Conservation (phyloP, 2,113 vertebrate species). For the Odocoileus virginianus region DNA sequence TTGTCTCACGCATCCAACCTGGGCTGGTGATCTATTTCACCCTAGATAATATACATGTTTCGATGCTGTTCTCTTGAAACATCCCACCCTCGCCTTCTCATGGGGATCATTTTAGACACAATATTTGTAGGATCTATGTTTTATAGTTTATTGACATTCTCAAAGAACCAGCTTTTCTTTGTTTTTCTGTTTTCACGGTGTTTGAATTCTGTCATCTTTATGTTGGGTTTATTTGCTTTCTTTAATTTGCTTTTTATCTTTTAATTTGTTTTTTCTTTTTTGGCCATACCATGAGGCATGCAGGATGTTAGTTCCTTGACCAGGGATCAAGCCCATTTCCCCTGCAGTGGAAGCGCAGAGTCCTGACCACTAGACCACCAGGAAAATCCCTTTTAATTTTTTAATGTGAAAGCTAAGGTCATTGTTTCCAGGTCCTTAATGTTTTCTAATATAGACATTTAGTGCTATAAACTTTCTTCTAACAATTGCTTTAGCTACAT, state of each 20-base stretch:
- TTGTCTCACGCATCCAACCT: too few species aligned
- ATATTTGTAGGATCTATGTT: background rate
- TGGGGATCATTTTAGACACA: background rate
- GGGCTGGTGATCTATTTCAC: too few species aligned
- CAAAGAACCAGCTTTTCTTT: background rate
- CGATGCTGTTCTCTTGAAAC: too few species aligned
- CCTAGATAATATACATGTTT: too few species aligned
- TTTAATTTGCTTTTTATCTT: background rate
- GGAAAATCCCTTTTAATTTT: background rate
- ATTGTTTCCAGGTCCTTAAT: background rate
- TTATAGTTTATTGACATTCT: background rate
- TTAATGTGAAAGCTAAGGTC: background rate
- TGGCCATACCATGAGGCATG: background rate
- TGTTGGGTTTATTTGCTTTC: background rate
- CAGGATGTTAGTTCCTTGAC: background rate
- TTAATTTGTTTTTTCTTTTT: background rate
- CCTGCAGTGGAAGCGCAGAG: background rate
- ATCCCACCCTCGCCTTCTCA: too few species aligned
- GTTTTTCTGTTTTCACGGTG: background rate
- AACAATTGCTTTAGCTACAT: background rate
- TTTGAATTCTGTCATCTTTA: background rate
- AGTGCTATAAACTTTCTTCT: background rate
- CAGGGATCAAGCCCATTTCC: background rate
- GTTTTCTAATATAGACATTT: background rate
- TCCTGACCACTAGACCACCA: background rate